Conservation (phyloP, 2,797 vertebrate genomes). For the Gobio occitaniae region DNA sequence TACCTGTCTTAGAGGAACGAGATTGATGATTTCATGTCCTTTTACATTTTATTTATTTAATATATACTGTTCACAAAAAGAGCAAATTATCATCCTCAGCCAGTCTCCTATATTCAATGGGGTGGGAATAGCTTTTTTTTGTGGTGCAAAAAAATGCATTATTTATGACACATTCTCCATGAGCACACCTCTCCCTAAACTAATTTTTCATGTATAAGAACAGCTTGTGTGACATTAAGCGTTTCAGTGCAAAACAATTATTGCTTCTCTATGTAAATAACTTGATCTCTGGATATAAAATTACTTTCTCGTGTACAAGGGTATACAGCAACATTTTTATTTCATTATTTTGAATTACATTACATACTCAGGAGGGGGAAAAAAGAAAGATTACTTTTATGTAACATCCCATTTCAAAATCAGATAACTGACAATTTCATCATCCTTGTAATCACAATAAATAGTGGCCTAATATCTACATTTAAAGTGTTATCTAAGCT, state of each 20-base stretch:
- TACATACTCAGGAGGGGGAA: neutral
- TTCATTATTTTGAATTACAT: neutral
- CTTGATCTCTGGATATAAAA: neutral
- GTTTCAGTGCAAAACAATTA: constrained; percentile 15
- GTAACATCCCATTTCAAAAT: neutral
- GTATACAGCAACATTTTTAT: neutral
- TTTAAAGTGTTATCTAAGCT: neutral
- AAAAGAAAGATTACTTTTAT: neutral
- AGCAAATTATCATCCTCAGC: neutral
- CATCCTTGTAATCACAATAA: constrained; percentile 6
- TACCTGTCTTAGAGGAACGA: neutral
- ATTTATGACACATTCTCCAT: neutral
- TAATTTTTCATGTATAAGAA: neutral
- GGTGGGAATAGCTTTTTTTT: neutral
- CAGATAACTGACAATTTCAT: neutral
- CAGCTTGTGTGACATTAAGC: constrained; percentile 8
- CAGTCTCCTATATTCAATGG: neutral
- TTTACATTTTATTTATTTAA: neutral
- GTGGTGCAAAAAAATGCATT: neutral
- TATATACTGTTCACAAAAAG: neutral
- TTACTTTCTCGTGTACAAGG: neutral
- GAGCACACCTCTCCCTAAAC: neutral
- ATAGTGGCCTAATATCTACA: neutral
- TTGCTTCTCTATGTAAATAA: constrained; percentile 4
- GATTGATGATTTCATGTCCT: neutral